Base-by-base conservation (phyloP, 2,797 vertebrate species). In the Phoeniculus purpureus region DNA sequence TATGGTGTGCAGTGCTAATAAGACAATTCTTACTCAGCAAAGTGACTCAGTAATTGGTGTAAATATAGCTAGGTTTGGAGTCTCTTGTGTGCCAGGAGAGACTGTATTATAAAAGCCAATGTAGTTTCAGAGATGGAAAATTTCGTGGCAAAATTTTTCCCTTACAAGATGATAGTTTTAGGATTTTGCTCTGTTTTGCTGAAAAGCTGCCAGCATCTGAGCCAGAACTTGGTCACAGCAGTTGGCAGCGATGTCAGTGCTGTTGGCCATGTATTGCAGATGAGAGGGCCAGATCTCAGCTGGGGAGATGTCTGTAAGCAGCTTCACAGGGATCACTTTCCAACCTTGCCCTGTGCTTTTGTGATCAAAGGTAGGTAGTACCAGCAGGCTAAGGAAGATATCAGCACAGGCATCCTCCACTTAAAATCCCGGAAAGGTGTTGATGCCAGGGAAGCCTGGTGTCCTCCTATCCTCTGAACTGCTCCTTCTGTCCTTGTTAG, bases 11-110 rank as follows among this genome's bases (percentile, higher is more conserved):
- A 81, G 6, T 85, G 84, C 84, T 95, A 95, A 90, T 88, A 68
- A 92, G 85, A 70, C 81, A 72, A 67, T 66, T 94, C 84, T 95
- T 95, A 95, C 78, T 95, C 93, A 95, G 92, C 92, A 81, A 87
- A 94, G 64, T 94, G 92, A 95, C 79, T 96, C 92, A 92, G 61
- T 76, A 87, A 56, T 62, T 92, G 81, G 32, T 90, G 76, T 83
- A 96, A 94, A 94, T 89, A 94, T 80, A 91, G 85, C n/a, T 87
- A 95, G 84, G 68, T 95, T 93, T 92, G 76, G 67, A 92, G 60
- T 82, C 54, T 76, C 58, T 76, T 94, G 55, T 85, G 50, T 78
- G 77, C 81, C 78, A 87, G 85, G 81, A 91, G 78, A 91, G 78
- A 66, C 70, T 77, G 55, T 56, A 15, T 92, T 81, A 77, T 76